These are phyloP conservation scores for Salvelinus namaycush DNA, from an alignment of 2,113 vertebrate species.

Conservation along the genomic window DNA sequence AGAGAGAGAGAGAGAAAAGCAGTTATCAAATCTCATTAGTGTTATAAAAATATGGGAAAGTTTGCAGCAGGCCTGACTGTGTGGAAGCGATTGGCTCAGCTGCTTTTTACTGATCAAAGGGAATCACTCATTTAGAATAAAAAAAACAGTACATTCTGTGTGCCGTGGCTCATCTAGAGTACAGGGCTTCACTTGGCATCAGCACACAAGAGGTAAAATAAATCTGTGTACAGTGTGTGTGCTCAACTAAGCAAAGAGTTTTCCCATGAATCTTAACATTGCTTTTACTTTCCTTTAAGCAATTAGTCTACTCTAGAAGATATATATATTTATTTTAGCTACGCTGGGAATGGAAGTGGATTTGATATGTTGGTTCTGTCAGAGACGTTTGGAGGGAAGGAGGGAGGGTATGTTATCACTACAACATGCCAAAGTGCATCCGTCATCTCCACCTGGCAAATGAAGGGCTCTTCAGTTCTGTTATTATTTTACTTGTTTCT, in stretches of 20 bases:
- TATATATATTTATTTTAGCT: not conserved
- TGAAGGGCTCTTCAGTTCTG: not conserved
- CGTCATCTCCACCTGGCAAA: too few relatives aligned
- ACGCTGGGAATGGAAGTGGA: not conserved
- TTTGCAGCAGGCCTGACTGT: constrained; percentile 41
- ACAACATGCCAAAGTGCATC: not conserved
- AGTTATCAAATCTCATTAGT: constrained; percentile 48
- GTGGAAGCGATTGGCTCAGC: constrained; percentile 44
- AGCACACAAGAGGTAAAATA: not conserved
- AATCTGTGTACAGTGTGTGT: not conserved
- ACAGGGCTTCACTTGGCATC: not conserved
- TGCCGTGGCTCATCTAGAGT: not conserved
- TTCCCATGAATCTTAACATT: not conserved
- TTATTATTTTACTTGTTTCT: not conserved
- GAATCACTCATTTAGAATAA: constrained; percentile 46
- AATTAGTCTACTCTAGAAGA: not conserved
- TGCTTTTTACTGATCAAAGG: constrained; percentile 63
- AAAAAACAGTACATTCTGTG: constrained; percentile 25
- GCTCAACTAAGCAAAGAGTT: constrained; percentile 1
- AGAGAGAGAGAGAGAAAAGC: constrained; percentile 2
- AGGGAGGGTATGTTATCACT: not conserved
- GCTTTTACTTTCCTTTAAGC: not conserved
- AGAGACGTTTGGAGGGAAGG: not conserved
- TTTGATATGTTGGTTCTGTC: not conserved
- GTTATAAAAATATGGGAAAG: constrained; percentile 49